Evolutionary conservation across 2,797 vertebrate species (phyloP).

Genomic region (Falco peregrinus): DNA sequence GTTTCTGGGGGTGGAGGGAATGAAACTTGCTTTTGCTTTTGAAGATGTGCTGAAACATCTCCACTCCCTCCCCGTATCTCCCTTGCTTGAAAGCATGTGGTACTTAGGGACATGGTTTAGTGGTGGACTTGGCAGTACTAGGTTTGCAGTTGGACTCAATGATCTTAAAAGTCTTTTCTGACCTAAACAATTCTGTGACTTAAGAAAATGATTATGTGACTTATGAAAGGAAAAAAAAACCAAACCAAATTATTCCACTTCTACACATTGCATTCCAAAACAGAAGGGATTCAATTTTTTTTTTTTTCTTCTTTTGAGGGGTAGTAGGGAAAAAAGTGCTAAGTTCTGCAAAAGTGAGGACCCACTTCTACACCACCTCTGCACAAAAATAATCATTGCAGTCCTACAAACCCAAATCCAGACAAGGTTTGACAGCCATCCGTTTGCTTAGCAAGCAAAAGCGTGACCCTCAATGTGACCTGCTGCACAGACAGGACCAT

Average conservation of each 20-base stretch:
- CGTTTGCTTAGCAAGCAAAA: neutral
- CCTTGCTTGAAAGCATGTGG: neutral
- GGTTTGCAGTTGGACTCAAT: no score
- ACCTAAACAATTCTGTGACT: no score
- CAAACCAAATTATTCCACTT: neutral
- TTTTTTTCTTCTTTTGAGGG: neutral
- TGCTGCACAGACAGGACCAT: neutral
- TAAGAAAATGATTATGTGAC: neutral
- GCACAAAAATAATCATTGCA: rapidly evolving
- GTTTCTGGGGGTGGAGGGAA: neutral
- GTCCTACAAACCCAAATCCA: neutral
- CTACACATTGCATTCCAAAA: rapidly evolving
- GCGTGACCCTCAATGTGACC: neutral
- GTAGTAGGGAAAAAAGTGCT: neutral
- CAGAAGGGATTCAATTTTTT: rapidly evolving
- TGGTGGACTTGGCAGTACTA: no score
- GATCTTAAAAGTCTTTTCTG: no score
- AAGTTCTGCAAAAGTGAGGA: neutral
- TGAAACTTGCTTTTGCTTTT: neutral
- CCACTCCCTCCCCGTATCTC: neutral
- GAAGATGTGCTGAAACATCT: neutral
- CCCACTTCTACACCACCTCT: neutral
- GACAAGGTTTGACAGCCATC: neutral
- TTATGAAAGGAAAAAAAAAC: neutral
- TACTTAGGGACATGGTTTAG: no score